Conservation (phyloP, 2,113 vertebrate genomes). For the Ginglymostoma cirratum region DNA sequence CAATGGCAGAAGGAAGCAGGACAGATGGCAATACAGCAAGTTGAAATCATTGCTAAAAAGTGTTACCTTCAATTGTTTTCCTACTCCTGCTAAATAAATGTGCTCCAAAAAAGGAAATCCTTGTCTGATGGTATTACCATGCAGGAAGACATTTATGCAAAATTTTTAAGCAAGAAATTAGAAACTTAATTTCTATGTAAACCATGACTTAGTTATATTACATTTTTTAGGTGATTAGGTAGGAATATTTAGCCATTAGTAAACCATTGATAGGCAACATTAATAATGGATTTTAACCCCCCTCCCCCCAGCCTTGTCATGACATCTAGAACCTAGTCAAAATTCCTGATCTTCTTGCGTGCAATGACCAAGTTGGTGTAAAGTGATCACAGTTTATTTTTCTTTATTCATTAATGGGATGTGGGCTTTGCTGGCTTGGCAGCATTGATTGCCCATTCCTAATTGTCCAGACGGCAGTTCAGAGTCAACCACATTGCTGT, state of each 20-base stretch:
- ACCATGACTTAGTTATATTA: not conserved
- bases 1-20: not conserved
- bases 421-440: too few relatives aligned
- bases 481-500: too few relatives aligned
- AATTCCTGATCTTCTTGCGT: too few relatives aligned
- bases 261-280: too few relatives aligned
- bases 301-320: not conserved
- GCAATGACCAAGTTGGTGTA: not conserved
- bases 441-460: too few relatives aligned
- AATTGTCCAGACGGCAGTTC: too few relatives aligned
- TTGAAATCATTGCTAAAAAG: not conserved
- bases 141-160: not conserved
- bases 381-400: too few relatives aligned
- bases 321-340: not conserved
- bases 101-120: not conserved
- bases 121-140: not conserved
- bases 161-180: not conserved
- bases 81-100: not conserved
- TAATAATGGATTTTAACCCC: not conserved
- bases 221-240: not conserved
- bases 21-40: not conserved
- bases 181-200: not conserved
- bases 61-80: not conserved
- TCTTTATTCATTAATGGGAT: too few relatives aligned
- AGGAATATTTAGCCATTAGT: not conserved